Evolutionary conservation across 2,797 vertebrate genomes (phyloP), one percentile per base, ranked within the genome.

Genomic region (Tragopan temminckii): DNA sequence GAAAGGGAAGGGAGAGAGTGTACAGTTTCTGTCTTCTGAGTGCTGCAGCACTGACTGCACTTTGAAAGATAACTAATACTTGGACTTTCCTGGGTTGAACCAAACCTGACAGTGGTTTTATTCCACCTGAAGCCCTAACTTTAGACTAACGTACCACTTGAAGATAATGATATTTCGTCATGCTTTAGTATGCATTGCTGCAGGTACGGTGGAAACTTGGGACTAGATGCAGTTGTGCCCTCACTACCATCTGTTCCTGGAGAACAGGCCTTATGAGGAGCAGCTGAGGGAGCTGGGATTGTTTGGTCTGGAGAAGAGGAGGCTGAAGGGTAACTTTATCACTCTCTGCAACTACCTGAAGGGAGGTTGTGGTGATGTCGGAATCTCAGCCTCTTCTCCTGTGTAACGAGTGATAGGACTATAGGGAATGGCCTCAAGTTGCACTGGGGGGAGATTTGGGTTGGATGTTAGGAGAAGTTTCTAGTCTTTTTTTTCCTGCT

Each of bases 11-110:
- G 71, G 15, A 13, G 53, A n/a, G 53, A 31, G 53, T 35, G 40
- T 36, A 25, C 25, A 38, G 21, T 55, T 72, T 1, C 0, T 13
- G 25, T 25, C 6, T n/a, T 9, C 27, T 35, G 33, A n/a, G 58
- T 77, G 23, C 33, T 67, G 8, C 0, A 62, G 46, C 3, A 1
- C 7, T 1, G 42, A 11, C 12, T 50, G n/a, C 6, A 9, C 25
- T 27, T 82, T 68, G 52, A 46, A 66, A 43, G 31, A 25, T 46
- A 40, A 24, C 36, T 61, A 31, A 33, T 9, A 59, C 16, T 24
- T 61, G 59, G 23, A 24, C 35, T 78, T 74, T 23, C 20, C 64
- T 21, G 38, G 8, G 15, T 13, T 48, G 50, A 68, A 11, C 5
- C 43, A 25, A 33, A 35, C 6, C 8, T 31, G 24, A 29, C 31